Conservation (phyloP, 37 sponge, comb jelly and placozoan genomes). For the Bolinopsis microptera region DNA sequence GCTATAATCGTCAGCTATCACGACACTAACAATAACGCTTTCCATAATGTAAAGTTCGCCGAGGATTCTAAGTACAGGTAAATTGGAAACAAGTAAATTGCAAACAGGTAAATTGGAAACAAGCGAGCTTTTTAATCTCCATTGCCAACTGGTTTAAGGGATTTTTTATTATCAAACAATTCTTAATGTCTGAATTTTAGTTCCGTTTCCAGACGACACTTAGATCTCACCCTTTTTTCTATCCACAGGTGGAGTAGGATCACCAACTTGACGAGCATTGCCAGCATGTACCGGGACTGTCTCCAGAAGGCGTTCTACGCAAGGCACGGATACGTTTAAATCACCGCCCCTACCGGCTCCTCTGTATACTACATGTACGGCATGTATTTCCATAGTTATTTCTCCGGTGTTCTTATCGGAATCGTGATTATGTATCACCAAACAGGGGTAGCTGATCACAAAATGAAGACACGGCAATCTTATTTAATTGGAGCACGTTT, state of each 20-base stretch:
- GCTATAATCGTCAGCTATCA: conserved; percentile 9
- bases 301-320: neutral
- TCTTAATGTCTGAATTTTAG: too few species aligned
- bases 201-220: too few species aligned
- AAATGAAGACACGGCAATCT: too few species aligned
- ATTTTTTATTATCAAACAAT: too few species aligned
- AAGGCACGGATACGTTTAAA: neutral
- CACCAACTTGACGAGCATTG: neutral
- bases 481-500: too few species aligned
- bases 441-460: too few species aligned
- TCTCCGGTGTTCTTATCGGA: too few species aligned
- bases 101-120: neutral
- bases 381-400: too few species aligned
- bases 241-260: neutral
- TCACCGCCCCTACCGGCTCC: neutral
- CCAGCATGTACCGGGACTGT: neutral
- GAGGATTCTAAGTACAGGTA: neutral
- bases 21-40: conserved; percentile 9
- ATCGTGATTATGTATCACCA: too few species aligned
- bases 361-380: neutral
- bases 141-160: too few species aligned
- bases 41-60: neutral
- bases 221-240: too few species aligned
- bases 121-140: too few species aligned
- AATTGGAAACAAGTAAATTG: neutral